Conservation (phyloP, 2,797 vertebrate species). For the Pteropus rufus region DNA sequence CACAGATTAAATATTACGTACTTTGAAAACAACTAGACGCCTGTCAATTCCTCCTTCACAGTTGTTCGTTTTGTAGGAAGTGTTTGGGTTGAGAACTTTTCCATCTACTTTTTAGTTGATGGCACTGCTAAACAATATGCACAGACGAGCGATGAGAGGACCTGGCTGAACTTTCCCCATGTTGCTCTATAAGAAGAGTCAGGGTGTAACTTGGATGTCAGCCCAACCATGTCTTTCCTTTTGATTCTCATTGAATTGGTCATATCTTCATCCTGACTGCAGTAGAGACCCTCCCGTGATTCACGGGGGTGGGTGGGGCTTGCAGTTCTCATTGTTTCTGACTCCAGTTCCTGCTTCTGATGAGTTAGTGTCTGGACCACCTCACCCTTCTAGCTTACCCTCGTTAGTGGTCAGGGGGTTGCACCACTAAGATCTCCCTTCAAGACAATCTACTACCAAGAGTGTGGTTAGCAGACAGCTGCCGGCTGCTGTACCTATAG, state of each 20-base stretch:
- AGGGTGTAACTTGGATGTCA: background rate
- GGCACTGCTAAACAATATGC: background rate
- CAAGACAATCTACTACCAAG: background rate
- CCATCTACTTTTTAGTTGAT: background rate
- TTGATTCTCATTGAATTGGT: background rate
- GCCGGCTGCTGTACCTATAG: background rate
- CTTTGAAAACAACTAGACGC: background rate
- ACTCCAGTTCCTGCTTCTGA: background rate
- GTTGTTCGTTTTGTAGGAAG: background rate
- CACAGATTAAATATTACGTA: background rate
- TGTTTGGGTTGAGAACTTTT: background rate
- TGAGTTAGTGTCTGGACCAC: background rate
- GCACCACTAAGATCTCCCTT: background rate
- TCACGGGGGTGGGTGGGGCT: background rate
- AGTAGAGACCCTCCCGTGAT: background rate
- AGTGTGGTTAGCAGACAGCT: background rate
- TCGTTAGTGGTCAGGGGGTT: background rate
- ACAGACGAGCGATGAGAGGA: background rate
- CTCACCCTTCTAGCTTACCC: background rate
- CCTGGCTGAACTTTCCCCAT: background rate
- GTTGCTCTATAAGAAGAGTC: background rate
- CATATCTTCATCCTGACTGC: background rate
- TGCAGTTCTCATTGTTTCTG: background rate
- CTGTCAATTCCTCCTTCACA: background rate
- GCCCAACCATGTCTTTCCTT: background rate